Evolutionary conservation across 1,140 invertebrate genomes (phyloP), one percentile per base, ranked within the genome.

Genomic region (Drosophila ercepeae): DNA sequence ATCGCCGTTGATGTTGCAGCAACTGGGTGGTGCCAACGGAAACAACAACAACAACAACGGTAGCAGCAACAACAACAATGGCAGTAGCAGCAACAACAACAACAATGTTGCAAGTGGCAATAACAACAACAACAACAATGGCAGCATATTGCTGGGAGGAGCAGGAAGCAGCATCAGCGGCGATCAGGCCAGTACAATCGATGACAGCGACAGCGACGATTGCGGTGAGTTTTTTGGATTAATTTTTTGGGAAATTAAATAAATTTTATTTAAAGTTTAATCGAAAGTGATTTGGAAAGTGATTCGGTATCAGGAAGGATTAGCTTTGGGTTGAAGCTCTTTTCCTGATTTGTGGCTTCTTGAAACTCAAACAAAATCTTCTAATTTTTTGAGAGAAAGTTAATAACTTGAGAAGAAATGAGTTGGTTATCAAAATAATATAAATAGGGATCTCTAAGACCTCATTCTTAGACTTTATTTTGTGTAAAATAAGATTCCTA

Each of bases 201-300:
- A 91, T 27, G 90, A 91, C 51, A 91, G 90, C 71, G 90, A 91
- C 50, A 91, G 90, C 54, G 90, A 91, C 18, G 81, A 90, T 50
- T 90, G 89, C 48, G 89, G 89, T 89, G 54, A 90, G 89, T 72
- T 9, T 9, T 23, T 1, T 0, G 3, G n/a, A 7, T n/a, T 27
- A 2, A 16, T 14, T 13, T 0, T 13, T 4, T 13, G 4, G n/a
- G n/a, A n/a, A n/a, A n/a, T n/a, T n/a, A 14, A 32, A 11, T 39
- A 11, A 16, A 16, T 16, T 13, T 13, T 6, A 14, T 11, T 5
- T 39, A 0, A 4, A 39, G 36, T 39, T 39, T 6, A 14, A 39
- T 32, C 11, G 3, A 8, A 8, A 27, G 27, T 27, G 27, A 27
- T 27, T 27, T 27, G 27, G 27, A n/a, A n/a, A n/a, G n/a, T n/a